Conservation (phyloP, 2,888 invertebrate genomes). For the Sisyra nigra region DNA sequence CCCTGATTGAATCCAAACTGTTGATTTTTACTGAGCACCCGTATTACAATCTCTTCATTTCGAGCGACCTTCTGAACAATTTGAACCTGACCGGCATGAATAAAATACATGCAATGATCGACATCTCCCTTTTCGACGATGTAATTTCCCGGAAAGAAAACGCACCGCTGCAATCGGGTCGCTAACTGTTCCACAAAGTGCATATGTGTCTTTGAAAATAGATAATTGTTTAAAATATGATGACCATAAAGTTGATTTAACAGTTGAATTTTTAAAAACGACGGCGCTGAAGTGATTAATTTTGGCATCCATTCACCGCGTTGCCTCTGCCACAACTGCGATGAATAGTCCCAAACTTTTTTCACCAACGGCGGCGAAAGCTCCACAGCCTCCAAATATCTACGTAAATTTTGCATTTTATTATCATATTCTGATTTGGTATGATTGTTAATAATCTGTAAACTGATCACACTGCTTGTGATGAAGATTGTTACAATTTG, state of each 20-base stretch:
- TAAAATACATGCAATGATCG: constrained; percentile 35
- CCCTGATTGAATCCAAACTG: constrained; percentile 17
- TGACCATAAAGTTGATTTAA: constrained; percentile 33
- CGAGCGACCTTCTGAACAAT: constrained; percentile 11
- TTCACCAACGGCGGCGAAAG: constrained; percentile 21
- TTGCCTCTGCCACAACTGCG: constrained; percentile 33
- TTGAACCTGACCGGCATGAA: constrained; percentile 33
- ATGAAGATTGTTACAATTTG: constrained; percentile 3
- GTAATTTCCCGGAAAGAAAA: constrained; percentile 34
- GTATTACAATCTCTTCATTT: not conserved
- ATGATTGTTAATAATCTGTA: constrained; percentile 13
- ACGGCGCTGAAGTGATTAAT: constrained; percentile 14
- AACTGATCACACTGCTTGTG: constrained; percentile 11
- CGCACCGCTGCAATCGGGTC: constrained; percentile 32
- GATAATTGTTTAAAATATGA: constrained; percentile 30
- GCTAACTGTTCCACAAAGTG: constrained; percentile 33
- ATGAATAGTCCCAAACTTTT: constrained; percentile 36
- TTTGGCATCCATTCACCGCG: constrained; percentile 31
- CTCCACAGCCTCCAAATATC: constrained; percentile 11
- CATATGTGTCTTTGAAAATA: constrained; percentile 31
- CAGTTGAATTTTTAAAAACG: constrained; percentile 22
- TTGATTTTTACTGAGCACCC: constrained; percentile 2
- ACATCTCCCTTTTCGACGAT: constrained; percentile 35
- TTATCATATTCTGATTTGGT: constrained; percentile 11
- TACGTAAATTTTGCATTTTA: constrained; percentile 9